Percentiles rank a stretch among this genome's conserved stretches.
Evolutionary conservation across 2,888 invertebrate genomes (phyloP).

Genomic region (Diarsia dahlii): DNA sequence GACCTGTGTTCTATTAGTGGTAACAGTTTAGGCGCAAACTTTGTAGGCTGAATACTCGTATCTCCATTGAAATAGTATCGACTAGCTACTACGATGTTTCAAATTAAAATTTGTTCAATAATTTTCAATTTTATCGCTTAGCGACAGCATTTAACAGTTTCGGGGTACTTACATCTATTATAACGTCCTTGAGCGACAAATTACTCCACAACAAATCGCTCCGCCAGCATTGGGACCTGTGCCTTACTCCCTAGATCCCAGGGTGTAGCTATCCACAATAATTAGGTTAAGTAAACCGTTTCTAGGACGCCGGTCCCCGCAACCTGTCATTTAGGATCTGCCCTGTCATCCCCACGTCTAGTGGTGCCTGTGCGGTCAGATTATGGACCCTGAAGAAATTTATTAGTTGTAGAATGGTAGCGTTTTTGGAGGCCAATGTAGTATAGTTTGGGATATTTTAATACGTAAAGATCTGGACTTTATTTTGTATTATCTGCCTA

Average conservation of each 20-base stretch:
- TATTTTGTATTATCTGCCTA: background rate
- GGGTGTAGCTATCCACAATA: slow-evolving; percentile 37
- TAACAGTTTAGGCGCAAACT: too few species aligned
- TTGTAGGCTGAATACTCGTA: too few species aligned
- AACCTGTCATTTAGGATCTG: slow-evolving; percentile 43
- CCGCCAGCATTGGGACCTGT: background rate
- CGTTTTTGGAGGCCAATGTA: background rate
- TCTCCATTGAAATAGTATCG: too few species aligned
- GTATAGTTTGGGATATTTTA: background rate
- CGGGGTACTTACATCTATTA: background rate
- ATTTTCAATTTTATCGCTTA: too few species aligned
- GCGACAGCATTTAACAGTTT: too few species aligned
- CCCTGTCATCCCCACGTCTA: slow-evolving; percentile 53
- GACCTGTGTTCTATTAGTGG: too few species aligned
- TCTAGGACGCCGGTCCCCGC: slow-evolving; percentile 37
- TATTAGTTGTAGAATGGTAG: slow-evolving; percentile 24
- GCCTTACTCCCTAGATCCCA: slow-evolving; percentile 19
- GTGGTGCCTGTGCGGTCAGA: slow-evolving; percentile 26
- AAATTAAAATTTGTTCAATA: too few species aligned
- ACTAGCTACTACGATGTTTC: too few species aligned
- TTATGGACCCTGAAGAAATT: slow-evolving; percentile 17
- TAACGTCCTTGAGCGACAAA: background rate
- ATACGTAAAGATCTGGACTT: background rate
- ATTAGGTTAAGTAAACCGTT: slow-evolving; percentile 56
- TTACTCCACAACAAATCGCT: too few species aligned